A percentile compares a stretch with the other conserved stretches of the same genome.
Conservation (phyloP, 2,797 vertebrate genomes). For the Thalassophryne amazonica region DNA sequence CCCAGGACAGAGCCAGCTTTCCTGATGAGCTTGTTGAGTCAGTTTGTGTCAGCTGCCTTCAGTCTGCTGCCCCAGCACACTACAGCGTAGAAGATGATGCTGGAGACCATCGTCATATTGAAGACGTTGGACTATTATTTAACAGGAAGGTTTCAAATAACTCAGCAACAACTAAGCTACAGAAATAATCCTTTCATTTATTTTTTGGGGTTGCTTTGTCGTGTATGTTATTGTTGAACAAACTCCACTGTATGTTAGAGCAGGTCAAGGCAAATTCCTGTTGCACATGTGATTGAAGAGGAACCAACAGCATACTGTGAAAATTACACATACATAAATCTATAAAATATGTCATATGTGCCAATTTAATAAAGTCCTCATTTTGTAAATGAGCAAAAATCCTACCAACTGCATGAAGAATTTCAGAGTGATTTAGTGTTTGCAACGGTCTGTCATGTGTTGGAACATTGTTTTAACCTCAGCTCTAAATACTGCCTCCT, state of each 20-base stretch:
- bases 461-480: neutral
- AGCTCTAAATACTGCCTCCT: neutral
- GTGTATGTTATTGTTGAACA: conserved; percentile 35
- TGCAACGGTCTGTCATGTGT: neutral
- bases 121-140: neutral
- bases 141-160: conserved; percentile 23
- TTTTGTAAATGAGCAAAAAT: no score
- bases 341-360: no score
- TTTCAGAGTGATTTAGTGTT: neutral
- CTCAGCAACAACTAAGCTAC: neutral
- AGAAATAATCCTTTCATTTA: conserved; percentile 33
- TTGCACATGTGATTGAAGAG: neutral
- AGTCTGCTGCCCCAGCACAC: no score
- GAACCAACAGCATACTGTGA: neutral
- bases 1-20: no score
- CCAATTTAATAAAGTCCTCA: no score
- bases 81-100: no score
- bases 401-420: no score
- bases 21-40: no score
- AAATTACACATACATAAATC: neutral
- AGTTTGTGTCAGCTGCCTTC: no score
- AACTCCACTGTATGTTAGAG: neutral
- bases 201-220: no score
- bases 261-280: no score
- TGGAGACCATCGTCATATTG: conserved; percentile 14